Conservation (phyloP, 2,797 vertebrate species). For the Rhinogobio ventralis region DNA sequence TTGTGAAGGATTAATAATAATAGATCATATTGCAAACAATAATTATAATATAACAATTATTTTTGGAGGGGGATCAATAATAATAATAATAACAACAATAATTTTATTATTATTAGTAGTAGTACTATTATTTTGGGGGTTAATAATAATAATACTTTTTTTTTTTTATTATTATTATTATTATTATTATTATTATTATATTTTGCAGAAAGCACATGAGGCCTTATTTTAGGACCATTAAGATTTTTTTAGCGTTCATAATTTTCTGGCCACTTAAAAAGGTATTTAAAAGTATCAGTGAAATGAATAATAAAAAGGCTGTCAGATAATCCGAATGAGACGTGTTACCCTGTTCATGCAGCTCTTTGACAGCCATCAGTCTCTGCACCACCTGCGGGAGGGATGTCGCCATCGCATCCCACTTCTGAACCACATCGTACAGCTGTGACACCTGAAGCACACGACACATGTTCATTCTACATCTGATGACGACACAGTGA, state of each 20-base stretch:
- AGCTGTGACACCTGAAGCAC: conserved; percentile 86
- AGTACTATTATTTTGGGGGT: neutral
- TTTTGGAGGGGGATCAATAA: no score
- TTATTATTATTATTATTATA: no score
- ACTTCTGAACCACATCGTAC: conserved; percentile 90
- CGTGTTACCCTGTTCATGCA: conserved; percentile 90
- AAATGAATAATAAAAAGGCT: no score
- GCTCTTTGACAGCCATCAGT: conserved; percentile 86
- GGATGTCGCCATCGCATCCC: conserved; percentile 86
- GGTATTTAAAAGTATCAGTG: neutral
- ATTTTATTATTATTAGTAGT: neutral
- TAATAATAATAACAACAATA: no score
- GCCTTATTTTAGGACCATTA: no score
- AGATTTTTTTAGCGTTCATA: neutral
- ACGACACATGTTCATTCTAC: neutral
- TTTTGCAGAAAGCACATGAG: no score
- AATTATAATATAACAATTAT: no score
- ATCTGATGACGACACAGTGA: neutral
- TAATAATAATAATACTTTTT: neutral
- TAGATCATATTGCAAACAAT: no score
- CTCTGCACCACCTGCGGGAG: conserved; percentile 91
- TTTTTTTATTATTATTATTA: no score
- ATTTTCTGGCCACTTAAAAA: neutral
- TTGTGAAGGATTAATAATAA: no score
- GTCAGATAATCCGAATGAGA: no score